These are phyloP conservation scores for Caenorhabditis wallacei DNA, from an alignment of 2,888 invertebrate genomes.

Conservation along the genomic window DNA sequence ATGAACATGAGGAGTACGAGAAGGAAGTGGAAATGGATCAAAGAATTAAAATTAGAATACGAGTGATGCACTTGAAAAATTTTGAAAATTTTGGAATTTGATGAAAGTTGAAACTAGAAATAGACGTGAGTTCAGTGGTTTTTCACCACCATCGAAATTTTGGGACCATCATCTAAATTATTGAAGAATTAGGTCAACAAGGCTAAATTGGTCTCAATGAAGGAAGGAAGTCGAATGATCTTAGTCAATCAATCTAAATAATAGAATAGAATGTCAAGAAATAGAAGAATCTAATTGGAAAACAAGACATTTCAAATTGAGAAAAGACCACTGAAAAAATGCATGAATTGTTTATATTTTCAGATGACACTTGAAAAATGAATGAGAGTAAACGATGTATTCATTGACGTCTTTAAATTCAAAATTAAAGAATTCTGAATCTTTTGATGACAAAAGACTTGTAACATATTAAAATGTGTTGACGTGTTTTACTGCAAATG, in stretches of 20 bases:
- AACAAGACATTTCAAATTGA: slow-evolving; percentile 12
- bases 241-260: slow-evolving; percentile 21
- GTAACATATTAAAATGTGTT: slow-evolving; percentile 8
- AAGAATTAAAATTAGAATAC: slow-evolving; percentile 6
- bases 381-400: neutral
- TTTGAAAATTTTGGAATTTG: neutral
- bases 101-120: neutral
- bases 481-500: slow-evolving; percentile 14
- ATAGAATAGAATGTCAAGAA: slow-evolving; percentile 9
- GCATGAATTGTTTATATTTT: slow-evolving; percentile 5
- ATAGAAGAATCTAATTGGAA: slow-evolving; percentile 26
- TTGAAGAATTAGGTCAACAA: slow-evolving; percentile 1
- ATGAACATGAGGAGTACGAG: neutral
- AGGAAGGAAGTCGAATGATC: slow-evolving; percentile 2
- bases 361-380: slow-evolving; percentile 10
- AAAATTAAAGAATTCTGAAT: slow-evolving; percentile 13
- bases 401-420: neutral
- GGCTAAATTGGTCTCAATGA: neutral
- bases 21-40: slow-evolving; percentile 4
- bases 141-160: too few species aligned
- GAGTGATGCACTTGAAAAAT: slow-evolving; percentile 12
- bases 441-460: slow-evolving; percentile 12
- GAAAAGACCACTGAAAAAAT: slow-evolving; percentile 6
- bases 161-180: neutral
- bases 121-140: neutral